Base-by-base conservation (phyloP, 2,888 invertebrate genomes). In the Cremastinae sp. region DNA sequence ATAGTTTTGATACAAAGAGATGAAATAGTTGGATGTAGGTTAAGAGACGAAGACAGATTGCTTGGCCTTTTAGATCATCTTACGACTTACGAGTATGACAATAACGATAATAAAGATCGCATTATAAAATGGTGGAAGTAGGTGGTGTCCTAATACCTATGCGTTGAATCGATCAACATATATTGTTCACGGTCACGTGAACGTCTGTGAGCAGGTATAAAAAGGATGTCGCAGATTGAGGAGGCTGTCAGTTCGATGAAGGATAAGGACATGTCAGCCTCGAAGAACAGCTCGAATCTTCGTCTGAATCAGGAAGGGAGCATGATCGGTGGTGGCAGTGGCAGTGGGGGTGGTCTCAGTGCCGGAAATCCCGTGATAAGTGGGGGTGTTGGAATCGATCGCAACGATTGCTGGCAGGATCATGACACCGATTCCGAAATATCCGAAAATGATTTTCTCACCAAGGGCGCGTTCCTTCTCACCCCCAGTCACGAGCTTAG, bases 401-500 rank as follows among this genome's bases (percentile, higher is more conserved):
- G 62, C 0, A 59, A 90, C 90, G 91, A 82, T 90, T 86, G 85
- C 43, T 87, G 88, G 87, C 88, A 82, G 80, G 87, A 88, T 74
- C 87, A 94, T 89, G 95, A 95, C 89, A 94, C 94, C 75, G 95
- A 95, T 89, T 95, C 95, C 84, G 96, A 96, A 84, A 92, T 95
- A 73, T 94, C 94, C 83, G 93, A 94, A 87, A 92, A 93, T 8
- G 93, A 95, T 87, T 96, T 96, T 90, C 92, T 96, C 82, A 94
- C 95, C 54, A 95, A 95, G 90, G 94, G 94, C 58, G 96, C 96
- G 45, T 96, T 96, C 90, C 93, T 96, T 59, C 91, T 96, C 83
- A 96, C 96, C 53, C 96, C 96, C 47, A 96, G 96, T 64, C 95
- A 96, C 90, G 96, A 96, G 86, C 92, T 96, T 83, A 95, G 94